phyloP scores from a whole-genome alignment of 2,113 vertebrate genomes.

The Puffinus mauretanicus region DNA sequence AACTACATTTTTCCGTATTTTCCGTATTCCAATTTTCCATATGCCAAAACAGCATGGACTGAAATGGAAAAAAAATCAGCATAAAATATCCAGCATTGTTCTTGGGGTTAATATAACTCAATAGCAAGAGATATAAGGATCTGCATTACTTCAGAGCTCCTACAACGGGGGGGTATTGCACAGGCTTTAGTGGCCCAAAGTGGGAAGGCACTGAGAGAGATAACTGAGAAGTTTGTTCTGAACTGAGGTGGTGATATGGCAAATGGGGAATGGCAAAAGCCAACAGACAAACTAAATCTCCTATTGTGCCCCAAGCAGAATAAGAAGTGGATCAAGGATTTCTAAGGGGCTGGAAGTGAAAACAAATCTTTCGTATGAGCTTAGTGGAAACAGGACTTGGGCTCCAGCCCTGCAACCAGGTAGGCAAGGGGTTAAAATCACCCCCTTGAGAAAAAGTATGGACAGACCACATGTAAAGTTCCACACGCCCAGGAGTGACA shows the following conservation, averaged over 20 bases:
- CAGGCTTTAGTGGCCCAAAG: background rate
- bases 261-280: background rate
- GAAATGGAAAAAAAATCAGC: background rate
- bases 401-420: background rate
- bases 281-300: background rate
- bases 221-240: background rate
- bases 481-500: background rate
- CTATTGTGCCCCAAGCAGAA: background rate
- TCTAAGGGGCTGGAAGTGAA: background rate
- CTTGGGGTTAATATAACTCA: background rate
- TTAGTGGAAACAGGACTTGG: background rate
- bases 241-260: background rate
- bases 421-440: background rate
- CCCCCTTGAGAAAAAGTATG: background rate
- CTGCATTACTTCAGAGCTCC: background rate
- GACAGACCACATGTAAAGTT: background rate
- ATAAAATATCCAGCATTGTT: background rate
- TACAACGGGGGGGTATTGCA: background rate
- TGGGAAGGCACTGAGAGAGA: background rate
- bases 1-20: too few relatives aligned
- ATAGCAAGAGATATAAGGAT: background rate
- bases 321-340: background rate
- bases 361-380: background rate
- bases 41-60: background rate
- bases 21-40: background rate